Evolutionary conservation across 2,888 invertebrate genomes (phyloP), one percentile per base, ranked within the genome.

Genomic region (Ligdia adustata): DNA sequence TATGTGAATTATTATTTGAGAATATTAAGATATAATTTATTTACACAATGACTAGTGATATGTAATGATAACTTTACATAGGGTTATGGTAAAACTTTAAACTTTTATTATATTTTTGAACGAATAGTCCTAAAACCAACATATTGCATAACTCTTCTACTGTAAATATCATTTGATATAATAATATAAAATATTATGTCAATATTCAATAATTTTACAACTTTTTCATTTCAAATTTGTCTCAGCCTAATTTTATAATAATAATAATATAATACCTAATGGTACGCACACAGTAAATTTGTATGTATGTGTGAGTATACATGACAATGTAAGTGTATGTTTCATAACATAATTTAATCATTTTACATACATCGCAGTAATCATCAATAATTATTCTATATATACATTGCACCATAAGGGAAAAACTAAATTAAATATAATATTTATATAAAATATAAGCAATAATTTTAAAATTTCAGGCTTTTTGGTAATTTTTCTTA

Each of bases 21-120:
- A n/a, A n/a, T n/a, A n/a, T n/a, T n/a, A n/a, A n/a, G n/a, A 49
- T 75, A 65, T 66, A 69, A 68, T 74, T 77, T 72, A 71, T 72
- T 74, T 74, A 68, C 69, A 72, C 71, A 77, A 77, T 89, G 89
- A 89, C 89, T 89, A 89, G 89, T 88, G 87, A 89, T 89, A 89
- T 89, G 89, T 86, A 78, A 85, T 75, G 82, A 85, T 82, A 86
- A 84, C 82, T 83, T 77, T 83, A 82, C 76, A 80, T 75, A 79
- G 69, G 70, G 68, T 74, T 73, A 72, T 84, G 83, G 83, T 86
- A 82, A 82, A 77, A 75, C 62, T 66, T 48, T 60, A 60, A 53
- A 57, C 56, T 55, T 57, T 60, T 60, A 11, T 22, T 38, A 52
- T 41, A 69, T 70, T 62, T 52, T 56, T 56, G 15, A 26, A 38